Evolutionary conservation across 1,140 invertebrate species (phyloP), one percentile per base, ranked within the genome.

Genomic region (Cotesia chilonis): DNA sequence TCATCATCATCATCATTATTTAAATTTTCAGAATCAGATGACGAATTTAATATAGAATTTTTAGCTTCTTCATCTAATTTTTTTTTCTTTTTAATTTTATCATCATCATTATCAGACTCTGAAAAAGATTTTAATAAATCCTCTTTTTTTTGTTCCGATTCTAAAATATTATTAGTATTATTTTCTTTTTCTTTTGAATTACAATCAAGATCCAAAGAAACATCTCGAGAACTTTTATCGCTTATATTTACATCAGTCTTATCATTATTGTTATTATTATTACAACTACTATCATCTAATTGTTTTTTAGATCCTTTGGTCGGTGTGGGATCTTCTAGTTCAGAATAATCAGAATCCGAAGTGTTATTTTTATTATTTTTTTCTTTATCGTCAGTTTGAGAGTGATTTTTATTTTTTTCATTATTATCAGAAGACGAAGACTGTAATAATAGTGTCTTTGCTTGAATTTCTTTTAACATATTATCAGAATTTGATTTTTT

Each of bases 111-210:
- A 12, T 60, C 59, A 20, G 54, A 57, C 4, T 14, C n/a, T 12
- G 65, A 61, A 51, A 63, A 71, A 4, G 70, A 71, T 10, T 61
- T 55, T 5, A 52, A 35, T 17, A 68, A 36, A 1, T 38, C 17
- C 0, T 60, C 38, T 37, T 68, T 65, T 0, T 38, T 20, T 10
- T 59, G 14, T 28, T 60, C 57, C 7, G 28, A 60, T 7, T 60
- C 57, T 60, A 2, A 55, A 20, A 12, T 10, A 41, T 35, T 52
- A 54, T 28, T 28, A 28, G 28, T 28, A 17, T 17, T 1, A 17
- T 17, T 17, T 17, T 17, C 0, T 28, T 28, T 28, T 28, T 28
- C 28, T 28, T 28, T 28, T 28, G 28, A 2, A 28, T 28, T 28
- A 28, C 2, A 28, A 28, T 28, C 28, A 28, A 28, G 28, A 28